A percentile compares a stretch with the other conserved stretches of the same genome.
Conservation (phyloP, 2,888 invertebrate genomes). For the Octodonta nipae region DNA sequence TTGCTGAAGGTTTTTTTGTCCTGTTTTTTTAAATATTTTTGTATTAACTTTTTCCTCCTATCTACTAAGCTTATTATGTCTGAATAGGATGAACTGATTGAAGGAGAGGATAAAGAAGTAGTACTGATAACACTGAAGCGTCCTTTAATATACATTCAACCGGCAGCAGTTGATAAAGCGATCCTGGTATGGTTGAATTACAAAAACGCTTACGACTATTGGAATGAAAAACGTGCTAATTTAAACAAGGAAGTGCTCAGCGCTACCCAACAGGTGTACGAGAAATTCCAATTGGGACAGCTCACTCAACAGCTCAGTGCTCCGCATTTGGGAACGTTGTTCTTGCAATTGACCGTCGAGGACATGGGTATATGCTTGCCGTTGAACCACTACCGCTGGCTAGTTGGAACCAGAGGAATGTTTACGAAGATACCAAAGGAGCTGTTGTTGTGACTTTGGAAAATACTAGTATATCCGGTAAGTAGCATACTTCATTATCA, state of each 20-base stretch:
- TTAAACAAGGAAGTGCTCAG: conserved; percentile 77
- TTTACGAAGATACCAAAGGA: conserved; percentile 70
- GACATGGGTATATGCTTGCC: conserved; percentile 95
- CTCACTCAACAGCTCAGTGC: conserved; percentile 61
- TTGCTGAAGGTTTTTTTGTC: too few species aligned
- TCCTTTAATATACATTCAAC: conserved; percentile 91
- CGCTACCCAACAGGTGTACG: conserved; percentile 54
- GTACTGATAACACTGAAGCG: conserved; percentile 82
- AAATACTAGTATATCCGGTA: conserved; percentile 75
- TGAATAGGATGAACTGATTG: conserved; percentile 87
- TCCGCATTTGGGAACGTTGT: conserved; percentile 75
- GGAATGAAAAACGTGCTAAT: conserved; percentile 90
- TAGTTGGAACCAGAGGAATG: conserved; percentile 50
- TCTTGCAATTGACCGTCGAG: conserved; percentile 85
- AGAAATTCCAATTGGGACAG: conserved; percentile 67
- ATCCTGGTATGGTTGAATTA: conserved; percentile 98
- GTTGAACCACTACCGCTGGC: conserved; percentile 63
- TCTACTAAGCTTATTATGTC: too few species aligned
- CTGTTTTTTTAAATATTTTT: too few species aligned
- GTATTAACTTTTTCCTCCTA: too few species aligned
- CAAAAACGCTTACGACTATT: conserved; percentile 97
- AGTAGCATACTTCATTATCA: conserved; percentile 2
- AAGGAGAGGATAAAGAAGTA: conserved; percentile 67
- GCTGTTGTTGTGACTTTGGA: conserved; percentile 93
- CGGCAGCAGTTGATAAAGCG: conserved; percentile 93